phyloP scores from a whole-genome alignment of 2,888 invertebrate species.

The Tribolium freemani region DNA sequence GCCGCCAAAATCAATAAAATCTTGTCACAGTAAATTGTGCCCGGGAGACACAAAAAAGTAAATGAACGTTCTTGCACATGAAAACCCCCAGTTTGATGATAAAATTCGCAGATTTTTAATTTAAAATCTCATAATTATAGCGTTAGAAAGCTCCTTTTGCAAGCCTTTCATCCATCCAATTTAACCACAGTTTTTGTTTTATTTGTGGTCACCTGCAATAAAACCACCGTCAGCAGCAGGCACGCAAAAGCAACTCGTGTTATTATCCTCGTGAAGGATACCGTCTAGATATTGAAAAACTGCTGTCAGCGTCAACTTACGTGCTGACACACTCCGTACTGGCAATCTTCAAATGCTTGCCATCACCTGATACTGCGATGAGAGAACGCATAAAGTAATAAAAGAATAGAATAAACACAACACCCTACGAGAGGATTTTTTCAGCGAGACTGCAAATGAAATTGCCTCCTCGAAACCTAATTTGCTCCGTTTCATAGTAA shows the following conservation, averaged over 20 bases:
- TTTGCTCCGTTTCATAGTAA: constrained; percentile 11
- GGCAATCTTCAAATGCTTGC: neutral
- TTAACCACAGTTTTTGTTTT: neutral
- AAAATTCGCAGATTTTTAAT: constrained; percentile 18
- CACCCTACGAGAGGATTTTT: neutral
- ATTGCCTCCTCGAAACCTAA: constrained; percentile 10
- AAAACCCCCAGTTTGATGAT: neutral
- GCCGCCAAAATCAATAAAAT: constrained; percentile 56
- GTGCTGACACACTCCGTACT: neutral
- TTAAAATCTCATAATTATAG: constrained; percentile 20
- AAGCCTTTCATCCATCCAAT: neutral
- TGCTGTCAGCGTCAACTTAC: constrained; percentile 1
- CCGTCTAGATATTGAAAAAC: neutral
- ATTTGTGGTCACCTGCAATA: neutral
- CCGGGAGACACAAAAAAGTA: constrained; percentile 47
- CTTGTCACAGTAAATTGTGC: constrained; percentile 53
- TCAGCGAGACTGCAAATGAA: neutral
- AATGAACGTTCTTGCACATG: constrained; percentile 46
- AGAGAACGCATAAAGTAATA: neutral
- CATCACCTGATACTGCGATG: neutral
- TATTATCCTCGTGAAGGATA: neutral
- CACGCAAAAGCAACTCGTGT: neutral
- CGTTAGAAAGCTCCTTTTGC: neutral
- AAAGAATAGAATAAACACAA: neutral
- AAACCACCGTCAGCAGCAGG: neutral